phyloP scores from a whole-genome alignment of 2,888 invertebrate species.

The Tipula lateralis region DNA sequence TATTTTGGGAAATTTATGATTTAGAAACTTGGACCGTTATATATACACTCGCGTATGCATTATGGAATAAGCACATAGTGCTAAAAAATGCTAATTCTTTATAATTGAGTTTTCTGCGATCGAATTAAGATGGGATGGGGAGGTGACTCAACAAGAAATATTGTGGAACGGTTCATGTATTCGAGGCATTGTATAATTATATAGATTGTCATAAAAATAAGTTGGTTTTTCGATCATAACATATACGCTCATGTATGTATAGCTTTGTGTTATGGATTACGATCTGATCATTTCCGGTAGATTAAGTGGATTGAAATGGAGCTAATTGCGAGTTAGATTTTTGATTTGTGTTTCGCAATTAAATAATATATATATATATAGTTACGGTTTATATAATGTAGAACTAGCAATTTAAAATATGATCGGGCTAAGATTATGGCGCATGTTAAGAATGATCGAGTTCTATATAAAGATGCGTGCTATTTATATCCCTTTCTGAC shows the following conservation, averaged over 20 bases:
- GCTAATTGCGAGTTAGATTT: no score
- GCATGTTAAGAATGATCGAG: no score
- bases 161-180: neutral
- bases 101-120: neutral
- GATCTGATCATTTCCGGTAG: neutral
- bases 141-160: neutral
- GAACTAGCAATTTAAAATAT: no score
- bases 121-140: neutral
- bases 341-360: no score
- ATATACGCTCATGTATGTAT: no score
- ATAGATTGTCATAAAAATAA: neutral
- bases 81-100: constrained; percentile 8
- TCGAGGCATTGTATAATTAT: neutral
- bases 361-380: no score
- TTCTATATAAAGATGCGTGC: no score
- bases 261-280: neutral
- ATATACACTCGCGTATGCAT: neutral
- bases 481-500: no score
- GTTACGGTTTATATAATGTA: no score
- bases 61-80: neutral
- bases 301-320: no score
- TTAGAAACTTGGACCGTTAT: neutral
- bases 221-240: neutral
- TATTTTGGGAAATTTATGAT: constrained; percentile 15
- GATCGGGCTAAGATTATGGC: no score